Evolutionary conservation across 2,797 vertebrate species (phyloP).

Genomic region (Chromobotia macracanthus): DNA sequence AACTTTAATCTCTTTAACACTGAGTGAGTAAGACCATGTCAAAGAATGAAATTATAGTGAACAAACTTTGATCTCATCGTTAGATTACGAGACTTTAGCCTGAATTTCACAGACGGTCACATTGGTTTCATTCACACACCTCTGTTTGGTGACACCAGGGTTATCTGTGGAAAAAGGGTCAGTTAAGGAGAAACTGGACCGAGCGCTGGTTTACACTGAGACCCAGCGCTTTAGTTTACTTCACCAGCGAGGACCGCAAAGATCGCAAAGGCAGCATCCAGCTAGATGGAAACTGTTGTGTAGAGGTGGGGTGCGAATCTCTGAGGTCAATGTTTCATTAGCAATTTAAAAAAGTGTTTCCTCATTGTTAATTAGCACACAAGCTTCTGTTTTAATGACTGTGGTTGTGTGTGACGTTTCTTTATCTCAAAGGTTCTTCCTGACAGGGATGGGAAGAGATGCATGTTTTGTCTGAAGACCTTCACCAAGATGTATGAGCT

Average conservation of each 20-base stretch:
- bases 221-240: slow-evolving; percentile 89
- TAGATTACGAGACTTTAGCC: too few relatives aligned
- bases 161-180: slow-evolving; percentile 95
- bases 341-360: too few relatives aligned
- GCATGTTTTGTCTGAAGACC: slow-evolving; percentile 98
- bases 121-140: too few relatives aligned
- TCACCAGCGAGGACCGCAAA: slow-evolving; percentile 88
- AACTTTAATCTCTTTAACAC: too few relatives aligned
- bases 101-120: too few relatives aligned
- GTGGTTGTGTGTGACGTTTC: slow-evolving; percentile 8
- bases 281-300: slow-evolving; percentile 90
- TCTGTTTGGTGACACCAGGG: slow-evolving; percentile 75
- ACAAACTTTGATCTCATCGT: too few relatives aligned
- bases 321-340: too few relatives aligned
- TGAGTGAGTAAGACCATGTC: too few relatives aligned
- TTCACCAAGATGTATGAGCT: slow-evolving; percentile 92
- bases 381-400: background rate
- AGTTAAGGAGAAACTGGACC: slow-evolving; percentile 93
- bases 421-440: slow-evolving; percentile 83
- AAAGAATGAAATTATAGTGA: too few relatives aligned
- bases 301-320: slow-evolving; percentile 81
- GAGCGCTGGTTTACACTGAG: slow-evolving; percentile 96
- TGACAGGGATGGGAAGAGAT: slow-evolving; percentile 93
- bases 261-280: slow-evolving; percentile 89
- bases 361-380: background rate